phyloP scores from a whole-genome alignment of 2,113 vertebrate species.

The Oncorhynchus tshawytscha region DNA sequence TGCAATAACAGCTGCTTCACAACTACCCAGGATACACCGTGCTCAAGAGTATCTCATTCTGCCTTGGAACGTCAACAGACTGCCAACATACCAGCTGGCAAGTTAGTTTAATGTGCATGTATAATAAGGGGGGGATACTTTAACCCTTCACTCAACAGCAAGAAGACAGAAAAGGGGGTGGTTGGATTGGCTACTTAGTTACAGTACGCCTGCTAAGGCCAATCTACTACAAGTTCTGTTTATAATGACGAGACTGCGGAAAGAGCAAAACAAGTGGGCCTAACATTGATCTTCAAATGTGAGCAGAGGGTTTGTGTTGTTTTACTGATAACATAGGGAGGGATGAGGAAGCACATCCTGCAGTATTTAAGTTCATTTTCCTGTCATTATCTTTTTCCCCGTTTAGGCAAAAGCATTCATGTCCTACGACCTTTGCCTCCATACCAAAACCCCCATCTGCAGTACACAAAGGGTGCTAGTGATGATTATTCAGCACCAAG shows the following conservation, averaged over 20 bases:
- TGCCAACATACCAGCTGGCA: slow-evolving; percentile 13
- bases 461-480: no score
- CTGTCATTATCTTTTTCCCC: neutral
- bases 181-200: neutral
- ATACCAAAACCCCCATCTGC: no score
- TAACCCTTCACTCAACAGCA: neutral
- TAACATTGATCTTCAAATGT: neutral
- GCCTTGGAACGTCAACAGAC: neutral
- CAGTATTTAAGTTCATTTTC: neutral
- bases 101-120: neutral
- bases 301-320: neutral
- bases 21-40: neutral
- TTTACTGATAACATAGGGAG: neutral
- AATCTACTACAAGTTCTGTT: neutral
- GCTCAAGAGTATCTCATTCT: slow-evolving; percentile 6
- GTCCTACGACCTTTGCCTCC: neutral
- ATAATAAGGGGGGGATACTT: neutral
- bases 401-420: neutral
- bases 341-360: slow-evolving; percentile 7
- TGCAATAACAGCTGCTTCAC: slow-evolving; percentile 11
- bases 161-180: neutral
- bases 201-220: neutral
- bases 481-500: neutral
- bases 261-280: no score
- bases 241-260: no score